Evolutionary conservation across 2,113 vertebrate species (phyloP), one percentile per base, ranked within the genome.

Genomic region (Pelvicachromis taeniatus): DNA sequence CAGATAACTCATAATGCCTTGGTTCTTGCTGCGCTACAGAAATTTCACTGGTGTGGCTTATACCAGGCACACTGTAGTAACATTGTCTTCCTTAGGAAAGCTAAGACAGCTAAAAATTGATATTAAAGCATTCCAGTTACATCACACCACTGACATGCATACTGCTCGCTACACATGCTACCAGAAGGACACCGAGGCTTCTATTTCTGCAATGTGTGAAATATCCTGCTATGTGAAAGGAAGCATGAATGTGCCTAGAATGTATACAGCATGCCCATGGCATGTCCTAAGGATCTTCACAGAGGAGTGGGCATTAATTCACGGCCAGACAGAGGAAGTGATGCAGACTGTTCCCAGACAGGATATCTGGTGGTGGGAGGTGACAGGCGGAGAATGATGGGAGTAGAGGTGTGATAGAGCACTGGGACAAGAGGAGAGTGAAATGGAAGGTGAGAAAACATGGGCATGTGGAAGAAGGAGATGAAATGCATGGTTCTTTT

Each of bases 191-290:
- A 85, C 73, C 13, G 68, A 85, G 59, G 82, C 23, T 50, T 89
- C 92, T 93, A 94, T 94, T 93, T 94, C 80, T 85, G 89, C 88
- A 93, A 91, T 85, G 91, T 94, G 92, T 90, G 77, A 94, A 93
- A 89, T 89, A 85, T 82, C 77, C 77, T 40, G 85, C 81, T 79
- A 29, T 90, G 82, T 65, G 81, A 88, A 90, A 85, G 80, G 53
- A 87, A 90, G 85, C 80, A 75, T 84, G 83, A 80, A 83, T 83
- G 85, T 31, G 79, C 78, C 77, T 82, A 59, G 54, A 31, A 87
- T 85, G 87, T 80, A 82, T 85, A 55, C 55, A 78, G 80, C 75
- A 63, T 63, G 86, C 78, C 85, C 53, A 38, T 65, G 88, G 77
- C 86, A 86, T 81, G 75, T 84, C 80, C 82, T 26, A 68, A 26